Evolutionary conservation across 2,797 vertebrate genomes (phyloP).

Genomic region (Cyclopterus lumpus): DNA sequence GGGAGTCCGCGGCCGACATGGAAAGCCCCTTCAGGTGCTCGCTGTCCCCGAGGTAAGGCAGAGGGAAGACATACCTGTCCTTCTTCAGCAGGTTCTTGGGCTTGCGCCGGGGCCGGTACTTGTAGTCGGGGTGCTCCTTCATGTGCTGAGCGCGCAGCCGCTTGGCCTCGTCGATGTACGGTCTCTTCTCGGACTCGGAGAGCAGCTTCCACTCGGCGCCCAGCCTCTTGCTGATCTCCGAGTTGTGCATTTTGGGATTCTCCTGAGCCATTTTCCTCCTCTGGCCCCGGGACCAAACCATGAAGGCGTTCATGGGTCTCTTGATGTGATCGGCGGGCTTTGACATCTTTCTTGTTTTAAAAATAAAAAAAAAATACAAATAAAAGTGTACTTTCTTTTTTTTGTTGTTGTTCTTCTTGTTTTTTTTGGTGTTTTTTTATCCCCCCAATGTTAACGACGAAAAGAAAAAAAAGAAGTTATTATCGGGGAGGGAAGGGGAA

Average conservation of each 20-base stretch:
- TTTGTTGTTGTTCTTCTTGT: conserved; percentile 12
- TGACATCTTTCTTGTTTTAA: conserved; percentile 85
- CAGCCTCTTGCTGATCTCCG: conserved; percentile 97
- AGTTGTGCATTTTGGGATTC: conserved; percentile 99
- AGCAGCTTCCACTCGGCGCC: conserved; percentile 99
- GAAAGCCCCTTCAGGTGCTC: conserved; percentile 97
- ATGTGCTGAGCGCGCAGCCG: conserved; percentile 96
- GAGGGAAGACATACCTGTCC: conserved; percentile 99
- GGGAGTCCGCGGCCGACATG: conserved; percentile 92
- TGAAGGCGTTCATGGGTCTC: conserved; percentile 99
- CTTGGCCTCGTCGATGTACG: conserved; percentile 99
- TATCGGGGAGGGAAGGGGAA: conserved; percentile 57
- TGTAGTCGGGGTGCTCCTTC: conserved; percentile 99
- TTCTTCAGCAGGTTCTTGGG: conserved; percentile 99
- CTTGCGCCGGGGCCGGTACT: conserved; percentile 97
- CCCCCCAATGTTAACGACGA: conserved; percentile 64
- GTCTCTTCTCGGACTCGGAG: conserved; percentile 97
- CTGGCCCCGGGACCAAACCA: conserved; percentile 98
- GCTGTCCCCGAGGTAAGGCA: conserved; percentile 98
- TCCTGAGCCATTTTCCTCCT: conserved; percentile 99
- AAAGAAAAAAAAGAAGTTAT: conserved; percentile 65
- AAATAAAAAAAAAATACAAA: not conserved
- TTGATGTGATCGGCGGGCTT: conserved; percentile 99
- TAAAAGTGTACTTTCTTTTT: conserved; percentile 39
- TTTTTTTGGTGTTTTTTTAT: conserved; percentile 59